phyloP scores from a whole-genome alignment of 2,797 vertebrate genomes.

The Florisuga fusca region DNA sequence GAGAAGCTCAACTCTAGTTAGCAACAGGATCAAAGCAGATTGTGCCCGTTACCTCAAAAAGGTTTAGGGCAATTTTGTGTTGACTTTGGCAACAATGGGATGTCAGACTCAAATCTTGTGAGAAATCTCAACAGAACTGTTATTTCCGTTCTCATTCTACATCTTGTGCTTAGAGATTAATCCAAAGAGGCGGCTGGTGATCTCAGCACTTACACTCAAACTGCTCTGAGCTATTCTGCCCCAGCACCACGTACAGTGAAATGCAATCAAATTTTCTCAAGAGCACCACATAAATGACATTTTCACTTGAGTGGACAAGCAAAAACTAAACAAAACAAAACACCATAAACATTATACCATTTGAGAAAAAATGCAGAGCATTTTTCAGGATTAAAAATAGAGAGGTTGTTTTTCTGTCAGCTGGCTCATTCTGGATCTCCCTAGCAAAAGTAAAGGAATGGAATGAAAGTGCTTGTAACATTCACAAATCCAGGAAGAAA shows the following conservation, averaged over 20 bases:
- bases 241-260: background rate
- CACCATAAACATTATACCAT: background rate
- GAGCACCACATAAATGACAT: background rate
- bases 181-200: background rate
- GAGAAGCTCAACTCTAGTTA: background rate
- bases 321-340: background rate
- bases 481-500: background rate
- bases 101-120: background rate
- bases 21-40: background rate
- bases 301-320: background rate
- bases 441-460: background rate
- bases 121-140: slow-evolving; percentile 15
- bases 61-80: background rate
- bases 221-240: background rate
- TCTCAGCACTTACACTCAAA: background rate
- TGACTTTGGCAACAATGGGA: slow-evolving; percentile 1
- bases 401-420: background rate
- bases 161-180: background rate
- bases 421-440: background rate
- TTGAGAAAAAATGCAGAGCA: background rate
- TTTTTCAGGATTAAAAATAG: background rate
- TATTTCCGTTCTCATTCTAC: background rate
- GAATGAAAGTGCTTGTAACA: background rate
- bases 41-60: background rate
- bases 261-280: background rate